Evolutionary conservation across 2,888 invertebrate genomes (phyloP).

Genomic region (Pseudeuparius sepicola): DNA sequence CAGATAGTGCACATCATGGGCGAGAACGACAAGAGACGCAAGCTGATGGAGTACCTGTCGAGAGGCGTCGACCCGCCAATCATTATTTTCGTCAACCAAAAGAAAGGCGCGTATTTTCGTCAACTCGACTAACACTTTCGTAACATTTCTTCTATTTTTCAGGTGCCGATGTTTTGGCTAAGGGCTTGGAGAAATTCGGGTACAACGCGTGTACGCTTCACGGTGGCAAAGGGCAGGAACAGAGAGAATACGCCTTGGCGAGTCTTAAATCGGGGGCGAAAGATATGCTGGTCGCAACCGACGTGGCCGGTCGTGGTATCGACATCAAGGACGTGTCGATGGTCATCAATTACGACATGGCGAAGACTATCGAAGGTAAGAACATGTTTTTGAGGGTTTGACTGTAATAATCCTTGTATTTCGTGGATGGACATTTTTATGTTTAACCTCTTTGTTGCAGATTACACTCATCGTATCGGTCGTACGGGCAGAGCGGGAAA

Average conservation of each 20-base stretch:
- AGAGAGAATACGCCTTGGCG: slow-evolving; percentile 95
- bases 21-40: slow-evolving; percentile 93
- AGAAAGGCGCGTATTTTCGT: too few species aligned
- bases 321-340: slow-evolving; percentile 99
- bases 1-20: slow-evolving; percentile 94
- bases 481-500: slow-evolving; percentile 99
- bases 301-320: slow-evolving; percentile 99
- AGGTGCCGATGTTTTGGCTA: slow-evolving; percentile 86
- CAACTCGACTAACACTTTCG: too few species aligned
- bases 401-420: slow-evolving; percentile 3
- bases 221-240: slow-evolving; percentile 99
- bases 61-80: slow-evolving; percentile 92
- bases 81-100: slow-evolving; percentile 99
- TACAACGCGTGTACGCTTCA: slow-evolving; percentile 96
- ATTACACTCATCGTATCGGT: slow-evolving; percentile 96
- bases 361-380: slow-evolving; percentile 88
- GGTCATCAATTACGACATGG: slow-evolving; percentile 99
- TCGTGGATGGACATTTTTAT: too few species aligned
- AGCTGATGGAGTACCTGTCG: slow-evolving; percentile 85
- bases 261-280: slow-evolving; percentile 93
- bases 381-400: slow-evolving; percentile 1
- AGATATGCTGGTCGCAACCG: slow-evolving; percentile 97
- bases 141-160: not conserved
- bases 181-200: slow-evolving; percentile 92
- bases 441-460: slow-evolving; percentile 38